Percentiles rank a stretch among this genome's conserved stretches.
phyloP scores from a whole-genome alignment of 2,113 vertebrate species.

The Sus scrofa region T2T-Sscrofa CM000830.6:29079001-29079500 shows the following conservation, averaged over 20 bases:
- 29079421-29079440: neutral
- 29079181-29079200: neutral
- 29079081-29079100: neutral
- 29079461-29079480: neutral
- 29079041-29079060: neutral
- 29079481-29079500: neutral
- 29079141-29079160: neutral
- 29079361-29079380: neutral
- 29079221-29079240: neutral
- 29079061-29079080: neutral
- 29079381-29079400: neutral
- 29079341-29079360: neutral
- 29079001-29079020: constrained; percentile 2
- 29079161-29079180: neutral
- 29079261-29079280: neutral
- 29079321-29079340: neutral
- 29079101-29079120: neutral
- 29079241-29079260: neutral
- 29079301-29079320: neutral
- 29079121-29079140: constrained; percentile 8
- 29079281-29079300: neutral
- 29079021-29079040: neutral
- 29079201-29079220: neutral
- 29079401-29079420: neutral
- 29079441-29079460: neutral